phyloP scores from a whole-genome alignment of 2,888 invertebrate species.

The Epiblema foenella region DNA sequence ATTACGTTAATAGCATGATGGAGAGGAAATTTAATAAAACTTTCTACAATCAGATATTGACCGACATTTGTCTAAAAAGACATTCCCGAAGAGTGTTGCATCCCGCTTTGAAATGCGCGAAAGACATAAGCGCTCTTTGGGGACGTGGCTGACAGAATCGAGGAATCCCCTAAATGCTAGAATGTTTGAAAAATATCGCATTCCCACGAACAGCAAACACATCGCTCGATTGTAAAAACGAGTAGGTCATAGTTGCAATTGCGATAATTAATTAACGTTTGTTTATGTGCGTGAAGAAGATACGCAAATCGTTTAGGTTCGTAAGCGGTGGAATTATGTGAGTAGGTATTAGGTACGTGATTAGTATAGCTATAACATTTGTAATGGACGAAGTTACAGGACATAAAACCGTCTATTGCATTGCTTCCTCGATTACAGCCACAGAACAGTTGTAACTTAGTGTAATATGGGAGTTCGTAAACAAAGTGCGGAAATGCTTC shows the following conservation, averaged over 20 bases:
- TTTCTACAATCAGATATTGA: too few relatives aligned
- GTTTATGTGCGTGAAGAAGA: constrained; percentile 42
- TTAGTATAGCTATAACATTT: neutral
- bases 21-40: too few relatives aligned
- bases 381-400: neutral
- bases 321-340: constrained; percentile 12
- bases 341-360: neutral
- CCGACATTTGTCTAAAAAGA: too few relatives aligned
- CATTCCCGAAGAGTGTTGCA: too few relatives aligned
- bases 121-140: too few relatives aligned
- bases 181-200: constrained; percentile 58
- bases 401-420: neutral
- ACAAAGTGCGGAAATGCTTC: constrained; percentile 60
- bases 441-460: constrained; percentile 50
- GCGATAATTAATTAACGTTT: constrained; percentile 25
- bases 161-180: too few relatives aligned
- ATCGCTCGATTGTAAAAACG: constrained; percentile 47
- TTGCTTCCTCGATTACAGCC: constrained; percentile 45
- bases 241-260: constrained; percentile 40
- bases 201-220: constrained; percentile 57
- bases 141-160: too few relatives aligned
- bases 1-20: too few relatives aligned
- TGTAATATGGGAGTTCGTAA: constrained; percentile 50
- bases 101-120: too few relatives aligned
- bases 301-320: constrained; percentile 10